Evolutionary conservation across 2,797 vertebrate genomes (phyloP), one percentile per base, ranked within the genome.

Genomic region (Myripristis murdjan): DNA sequence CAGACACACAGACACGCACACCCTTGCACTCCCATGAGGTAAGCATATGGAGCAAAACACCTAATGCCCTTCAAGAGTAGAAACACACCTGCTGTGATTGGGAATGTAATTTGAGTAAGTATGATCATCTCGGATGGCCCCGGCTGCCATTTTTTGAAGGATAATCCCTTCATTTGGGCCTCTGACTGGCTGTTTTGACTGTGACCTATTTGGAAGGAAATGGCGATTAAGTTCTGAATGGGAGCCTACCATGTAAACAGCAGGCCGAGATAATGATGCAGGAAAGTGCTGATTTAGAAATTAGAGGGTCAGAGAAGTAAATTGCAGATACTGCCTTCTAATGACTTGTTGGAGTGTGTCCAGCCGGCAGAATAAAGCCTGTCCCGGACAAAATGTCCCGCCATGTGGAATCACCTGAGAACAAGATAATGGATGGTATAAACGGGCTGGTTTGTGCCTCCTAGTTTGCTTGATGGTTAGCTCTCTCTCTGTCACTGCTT

Each of bases 201-300:
- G 47, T 91, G 90, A 90, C 90, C 88, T 78, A 88, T 86, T 93
- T 91, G 85, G 89, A 87, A 87, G 87, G 83, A 89, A 89, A 77
- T 39, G 62, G 79, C 79, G 79, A 86, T 91, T 90, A 80, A 70
- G 65, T 73, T 52, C 20, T 89, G 72, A 89, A 85, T 77, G 80
- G 75, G 59, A 66, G 70, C 62, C 28, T 49, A 18, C 72, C 62
- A 18, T 39, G 78, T 77, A 47, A 86, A 83, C 86, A 82, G 80
- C 74, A 63, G 66, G 62, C 51, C 3, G n/a, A 31, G 2, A 43
- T 64, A 44, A 73, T 77, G 74, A 52, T 5, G 37, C 62, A 65
- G 78, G 75, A 64, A 74, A 75, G 71, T 52, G 49, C 70, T 56
- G 68, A 54, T 63, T 33, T 64, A 56, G 35, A 64, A 76, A 66